A percentile compares a stretch with the other conserved stretches of the same genome.
Conservation (phyloP, 2,888 invertebrate species). For the Linnaemya vulpina region DNA sequence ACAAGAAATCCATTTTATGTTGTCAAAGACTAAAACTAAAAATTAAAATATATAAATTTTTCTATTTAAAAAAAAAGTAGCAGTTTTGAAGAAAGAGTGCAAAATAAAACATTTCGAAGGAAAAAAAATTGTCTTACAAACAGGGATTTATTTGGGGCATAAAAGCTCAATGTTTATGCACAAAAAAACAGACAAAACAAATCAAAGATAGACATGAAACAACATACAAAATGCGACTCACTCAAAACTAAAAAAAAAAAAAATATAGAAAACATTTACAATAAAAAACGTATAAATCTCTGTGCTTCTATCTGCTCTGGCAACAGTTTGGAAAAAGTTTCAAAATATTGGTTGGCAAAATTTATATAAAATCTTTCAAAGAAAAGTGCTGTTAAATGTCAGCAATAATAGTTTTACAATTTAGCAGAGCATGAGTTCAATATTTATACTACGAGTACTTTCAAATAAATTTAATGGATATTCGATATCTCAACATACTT, state of each 20-base stretch:
- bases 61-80: conserved; percentile 17
- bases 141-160: conserved; percentile 71
- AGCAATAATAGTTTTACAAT: conserved; percentile 53
- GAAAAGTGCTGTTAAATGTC: conserved; percentile 55
- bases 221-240: conserved; percentile 40
- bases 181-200: conserved; percentile 71
- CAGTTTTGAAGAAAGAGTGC: conserved; percentile 6
- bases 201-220: conserved; percentile 72
- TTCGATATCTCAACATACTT: conserved; percentile 35
- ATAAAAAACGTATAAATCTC: conserved; percentile 29
- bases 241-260: not conserved
- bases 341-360: conserved; percentile 20
- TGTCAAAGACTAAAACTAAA: conserved; percentile 51
- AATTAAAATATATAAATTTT: conserved; percentile 1
- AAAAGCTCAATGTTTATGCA: conserved; percentile 71
- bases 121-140: conserved; percentile 50
- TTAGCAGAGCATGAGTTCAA: conserved; percentile 54
- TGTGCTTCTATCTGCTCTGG: conserved; percentile 2
- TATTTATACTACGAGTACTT: conserved; percentile 41
- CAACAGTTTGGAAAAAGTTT: conserved; percentile 20
- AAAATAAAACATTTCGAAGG: conserved; percentile 24
- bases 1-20: conserved; percentile 72
- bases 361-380: conserved; percentile 10
- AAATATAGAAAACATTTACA: too few species aligned
- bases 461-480: conserved; percentile 47